Evolutionary conservation across 92 coral and sea anemone genomes (phyloP), one percentile per base, ranked within the genome.

Genomic region (Epizoanthus rinbou): DNA sequence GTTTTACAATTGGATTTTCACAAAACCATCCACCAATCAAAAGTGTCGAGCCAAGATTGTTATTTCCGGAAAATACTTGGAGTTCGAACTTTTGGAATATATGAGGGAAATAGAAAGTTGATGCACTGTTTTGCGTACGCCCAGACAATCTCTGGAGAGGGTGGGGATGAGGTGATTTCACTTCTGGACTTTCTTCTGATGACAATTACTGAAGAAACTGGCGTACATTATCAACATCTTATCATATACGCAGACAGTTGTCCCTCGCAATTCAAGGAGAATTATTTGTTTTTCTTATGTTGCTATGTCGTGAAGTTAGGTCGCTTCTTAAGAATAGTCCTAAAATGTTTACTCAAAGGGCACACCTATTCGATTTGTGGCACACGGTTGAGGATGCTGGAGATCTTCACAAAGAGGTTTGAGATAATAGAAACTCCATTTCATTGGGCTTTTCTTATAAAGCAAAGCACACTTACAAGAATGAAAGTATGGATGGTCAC

Each of bases 361-460:
- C 85, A 86, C 79, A 79, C 85, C 2, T 86, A 78, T 41, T 67
- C 80, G 18, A 81, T 79, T 79, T 69, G 74, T 43, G 85, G 79
- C 11, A 67, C 80, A 67, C 19, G 73, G 15, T 86, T 79, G 57
- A 85, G 80, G 4, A 21, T 35, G 3, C 33, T 63, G 28, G 35
- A 63, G 28, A 21, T 14, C 14, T 63, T 63, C 28, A 25, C 28
- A 22, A 63, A 63, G 14, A 63, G 33, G 15, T 21, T 63, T 63
- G 67, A 63, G 14, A 63, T 0, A 63, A 25, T 63, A 15, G 67
- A 63, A 63, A 63, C 67, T n/a, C 67, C 67, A 63, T 63, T 24
- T 63, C 67, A 63, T 24, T 63, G 67, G 67, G 35, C 35, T 63
- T 25, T 63, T 13, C 66, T 60, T 16, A 0, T 60, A 60, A 60